Evolutionary conservation across 2,888 invertebrate genomes (phyloP).

Genomic region (Campopleginae sp.): DNA sequence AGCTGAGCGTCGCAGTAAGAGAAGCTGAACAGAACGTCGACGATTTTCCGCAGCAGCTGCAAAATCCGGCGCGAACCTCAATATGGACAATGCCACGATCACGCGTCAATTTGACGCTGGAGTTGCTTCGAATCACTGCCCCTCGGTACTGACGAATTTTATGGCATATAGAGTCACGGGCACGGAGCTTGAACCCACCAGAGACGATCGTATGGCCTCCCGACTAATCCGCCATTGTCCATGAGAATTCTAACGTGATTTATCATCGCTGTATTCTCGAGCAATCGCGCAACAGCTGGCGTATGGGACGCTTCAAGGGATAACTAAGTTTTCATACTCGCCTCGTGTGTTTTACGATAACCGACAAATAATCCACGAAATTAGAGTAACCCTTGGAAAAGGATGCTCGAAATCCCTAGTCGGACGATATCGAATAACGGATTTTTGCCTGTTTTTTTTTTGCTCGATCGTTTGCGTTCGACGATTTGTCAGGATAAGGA

Average conservation of each 20-base stretch:
- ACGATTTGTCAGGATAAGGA: too few relatives aligned
- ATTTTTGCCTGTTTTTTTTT: not conserved
- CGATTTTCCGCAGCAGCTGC: constrained; percentile 65
- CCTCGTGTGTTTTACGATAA: constrained; percentile 32
- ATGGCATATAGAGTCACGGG: not conserved
- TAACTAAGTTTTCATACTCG: constrained; percentile 29
- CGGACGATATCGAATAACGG: not conserved
- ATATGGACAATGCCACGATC: constrained; percentile 75
- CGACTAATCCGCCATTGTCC: constrained; percentile 77
- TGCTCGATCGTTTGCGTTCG: too few relatives aligned
- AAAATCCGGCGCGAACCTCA: constrained; percentile 26
- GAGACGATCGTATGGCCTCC: constrained; percentile 46
- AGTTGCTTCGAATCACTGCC: constrained; percentile 75
- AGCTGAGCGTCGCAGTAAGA: constrained; percentile 26
- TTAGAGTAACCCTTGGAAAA: not conserved
- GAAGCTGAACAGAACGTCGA: constrained; percentile 33
- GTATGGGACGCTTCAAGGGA: constrained; percentile 18
- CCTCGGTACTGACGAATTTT: constrained; percentile 42
- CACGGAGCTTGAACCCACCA: constrained; percentile 17
- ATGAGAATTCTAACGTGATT: constrained; percentile 71
- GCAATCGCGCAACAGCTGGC: constrained; percentile 42
- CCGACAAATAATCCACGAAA: constrained; percentile 20
- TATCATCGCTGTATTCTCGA: constrained; percentile 63
- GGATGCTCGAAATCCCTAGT: not conserved
- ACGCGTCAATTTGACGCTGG: constrained; percentile 76